Percentiles rank a stretch among this genome's conserved stretches.
Conservation (phyloP, 2,113 vertebrate species). For the Podocnemis expansa region DNA sequence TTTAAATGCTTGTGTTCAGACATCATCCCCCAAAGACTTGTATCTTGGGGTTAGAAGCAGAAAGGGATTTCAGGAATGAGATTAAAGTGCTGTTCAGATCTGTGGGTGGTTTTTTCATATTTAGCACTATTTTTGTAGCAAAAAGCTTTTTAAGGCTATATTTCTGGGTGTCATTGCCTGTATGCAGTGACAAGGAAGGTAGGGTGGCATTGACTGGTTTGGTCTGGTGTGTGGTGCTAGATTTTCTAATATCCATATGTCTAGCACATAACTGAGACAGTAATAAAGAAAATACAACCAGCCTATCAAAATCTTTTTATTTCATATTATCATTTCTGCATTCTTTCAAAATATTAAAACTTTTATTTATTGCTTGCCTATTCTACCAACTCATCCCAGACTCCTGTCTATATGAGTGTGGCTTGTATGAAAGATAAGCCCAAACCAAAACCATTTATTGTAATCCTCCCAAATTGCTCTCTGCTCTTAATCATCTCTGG, state of each 20-base stretch:
- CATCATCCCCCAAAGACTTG: not conserved
- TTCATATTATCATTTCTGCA: not conserved
- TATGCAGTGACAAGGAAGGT: not conserved
- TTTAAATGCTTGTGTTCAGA: not conserved
- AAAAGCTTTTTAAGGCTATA: not conserved
- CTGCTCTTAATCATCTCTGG: not conserved
- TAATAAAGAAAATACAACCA: not conserved
- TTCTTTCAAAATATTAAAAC: not conserved
- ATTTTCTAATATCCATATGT: not conserved
- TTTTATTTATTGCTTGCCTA: not conserved
- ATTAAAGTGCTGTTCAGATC: not conserved
- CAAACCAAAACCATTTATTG: not conserved
- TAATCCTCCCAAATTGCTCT: not conserved
- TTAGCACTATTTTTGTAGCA: not conserved
- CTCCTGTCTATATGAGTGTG: not conserved
- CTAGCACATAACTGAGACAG: not conserved
- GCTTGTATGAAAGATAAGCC: not conserved
- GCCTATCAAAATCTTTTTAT: not conserved
- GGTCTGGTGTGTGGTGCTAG: not conserved
- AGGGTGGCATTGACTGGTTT: not conserved
- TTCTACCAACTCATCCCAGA: not conserved
- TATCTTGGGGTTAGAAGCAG: not conserved
- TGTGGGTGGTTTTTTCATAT: rapidly evolving
- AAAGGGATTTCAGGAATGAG: not conserved
- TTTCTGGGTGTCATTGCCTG: not conserved